phyloP scores from a whole-genome alignment of 2,797 vertebrate species.

The Diceros bicornis region DNA sequence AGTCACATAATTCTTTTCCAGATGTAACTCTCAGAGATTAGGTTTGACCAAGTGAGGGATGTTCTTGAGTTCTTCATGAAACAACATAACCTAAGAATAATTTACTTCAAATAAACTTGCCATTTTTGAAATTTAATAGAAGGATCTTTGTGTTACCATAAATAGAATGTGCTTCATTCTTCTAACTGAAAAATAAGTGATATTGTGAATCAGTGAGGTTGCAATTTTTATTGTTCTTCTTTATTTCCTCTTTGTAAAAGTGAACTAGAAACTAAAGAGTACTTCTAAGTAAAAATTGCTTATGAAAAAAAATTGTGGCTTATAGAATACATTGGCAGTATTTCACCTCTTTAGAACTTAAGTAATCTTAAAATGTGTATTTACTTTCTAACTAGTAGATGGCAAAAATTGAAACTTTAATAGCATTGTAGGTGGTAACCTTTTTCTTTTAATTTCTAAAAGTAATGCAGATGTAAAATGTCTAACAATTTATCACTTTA shows the following conservation, averaged over 20 bases:
- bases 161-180: background rate
- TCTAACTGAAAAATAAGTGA: background rate
- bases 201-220: background rate
- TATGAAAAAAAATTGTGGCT: background rate
- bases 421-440: background rate
- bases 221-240: background rate
- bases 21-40: background rate
- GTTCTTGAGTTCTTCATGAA: background rate
- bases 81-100: background rate
- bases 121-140: background rate
- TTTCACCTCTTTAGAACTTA: background rate
- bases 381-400: background rate
- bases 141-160: background rate
- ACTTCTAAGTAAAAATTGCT: background rate
- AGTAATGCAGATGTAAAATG: background rate
- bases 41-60: background rate
- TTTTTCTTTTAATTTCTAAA: constrained; percentile 38
- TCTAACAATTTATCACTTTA: background rate
- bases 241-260: background rate
- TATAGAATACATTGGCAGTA: background rate
- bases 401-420: background rate
- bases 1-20: background rate
- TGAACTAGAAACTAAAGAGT: background rate
- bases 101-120: background rate
- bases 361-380: constrained; percentile 16